phyloP scores from a whole-genome alignment of 2,888 invertebrate genomes.

The Aporophyla nigra region DNA sequence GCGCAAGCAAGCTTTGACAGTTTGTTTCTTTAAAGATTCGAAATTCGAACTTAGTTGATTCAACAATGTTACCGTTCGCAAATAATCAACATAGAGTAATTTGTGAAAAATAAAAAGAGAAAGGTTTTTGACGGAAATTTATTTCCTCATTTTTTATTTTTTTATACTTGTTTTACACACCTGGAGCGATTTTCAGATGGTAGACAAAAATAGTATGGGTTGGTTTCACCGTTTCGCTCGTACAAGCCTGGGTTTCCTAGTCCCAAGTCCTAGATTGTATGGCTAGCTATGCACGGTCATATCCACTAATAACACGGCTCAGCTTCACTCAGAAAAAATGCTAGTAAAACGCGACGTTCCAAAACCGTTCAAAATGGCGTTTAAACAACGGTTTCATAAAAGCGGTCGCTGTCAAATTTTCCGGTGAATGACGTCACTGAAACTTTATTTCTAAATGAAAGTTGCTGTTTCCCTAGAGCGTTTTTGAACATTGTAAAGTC shows the following conservation, averaged over 20 bases:
- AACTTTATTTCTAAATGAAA: not conserved
- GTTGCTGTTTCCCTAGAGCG: too few species aligned
- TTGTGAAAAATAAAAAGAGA: not conserved
- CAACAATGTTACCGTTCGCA: not conserved
- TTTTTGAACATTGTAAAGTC: too few species aligned
- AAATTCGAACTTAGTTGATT: constrained; percentile 20
- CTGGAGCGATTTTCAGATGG: not conserved
- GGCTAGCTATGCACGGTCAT: not conserved
- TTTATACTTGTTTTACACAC: not conserved
- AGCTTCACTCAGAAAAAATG: not conserved
- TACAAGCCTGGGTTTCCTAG: too few species aligned
- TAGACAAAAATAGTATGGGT: not conserved
- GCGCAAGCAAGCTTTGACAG: constrained; percentile 36
- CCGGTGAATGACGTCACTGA: not conserved
- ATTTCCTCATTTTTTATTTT: too few species aligned
- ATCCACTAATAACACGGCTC: not conserved
- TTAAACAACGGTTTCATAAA: not conserved
- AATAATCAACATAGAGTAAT: not conserved
- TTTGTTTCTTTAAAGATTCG: constrained; percentile 23
- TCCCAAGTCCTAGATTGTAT: not conserved
- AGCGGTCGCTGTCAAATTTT: not conserved
- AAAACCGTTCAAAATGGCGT: not conserved
- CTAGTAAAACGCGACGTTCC: not conserved
- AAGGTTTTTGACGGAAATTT: not conserved
- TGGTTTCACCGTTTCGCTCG: not conserved